These are phyloP conservation scores for Sesamia nonagrioides DNA, from an alignment of 1,140 invertebrate species.

Conservation along the genomic window DNA sequence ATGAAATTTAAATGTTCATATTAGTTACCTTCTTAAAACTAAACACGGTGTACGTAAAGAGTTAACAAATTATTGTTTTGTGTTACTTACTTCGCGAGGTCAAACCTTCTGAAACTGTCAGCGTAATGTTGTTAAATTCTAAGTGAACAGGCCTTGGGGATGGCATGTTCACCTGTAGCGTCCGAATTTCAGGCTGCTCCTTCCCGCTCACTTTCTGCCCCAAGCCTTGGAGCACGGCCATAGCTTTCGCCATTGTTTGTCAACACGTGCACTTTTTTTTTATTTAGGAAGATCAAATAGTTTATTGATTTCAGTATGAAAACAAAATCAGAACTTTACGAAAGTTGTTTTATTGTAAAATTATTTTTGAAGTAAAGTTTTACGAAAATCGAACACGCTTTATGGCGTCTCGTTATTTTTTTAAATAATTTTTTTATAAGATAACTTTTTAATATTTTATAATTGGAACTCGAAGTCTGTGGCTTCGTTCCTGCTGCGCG, in stretches of 20 bases:
- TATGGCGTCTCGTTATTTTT: neutral
- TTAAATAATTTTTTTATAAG: constrained; percentile 16
- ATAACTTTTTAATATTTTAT: constrained; percentile 1
- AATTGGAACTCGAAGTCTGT: neutral
- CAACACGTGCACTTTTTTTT: constrained; percentile 20
- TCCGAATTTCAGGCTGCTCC: constrained; percentile 69
- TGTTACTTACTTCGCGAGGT: constrained; percentile 71
- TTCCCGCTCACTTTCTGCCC: constrained; percentile 65
- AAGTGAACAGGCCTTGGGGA: constrained; percentile 71
- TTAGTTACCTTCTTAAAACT: neutral
- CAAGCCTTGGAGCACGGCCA: constrained; percentile 66
- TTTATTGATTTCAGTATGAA: neutral
- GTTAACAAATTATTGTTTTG: neutral
- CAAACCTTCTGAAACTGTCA: constrained; percentile 69
- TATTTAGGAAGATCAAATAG: neutral
- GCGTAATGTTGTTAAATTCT: constrained; percentile 71
- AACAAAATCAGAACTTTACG: constrained; percentile 20
- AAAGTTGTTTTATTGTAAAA: neutral
- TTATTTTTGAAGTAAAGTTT: neutral
- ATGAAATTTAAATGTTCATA: neutral
- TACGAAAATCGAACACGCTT: constrained; percentile 9
- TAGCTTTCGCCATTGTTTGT: constrained; percentile 68
- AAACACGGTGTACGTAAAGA: neutral
- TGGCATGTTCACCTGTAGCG: constrained; percentile 72
- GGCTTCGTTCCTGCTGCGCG: constrained; percentile 7